These are phyloP conservation scores for Malthinus seriepunctatus DNA, from an alignment of 2,888 invertebrate species.

Conservation along the genomic window DNA sequence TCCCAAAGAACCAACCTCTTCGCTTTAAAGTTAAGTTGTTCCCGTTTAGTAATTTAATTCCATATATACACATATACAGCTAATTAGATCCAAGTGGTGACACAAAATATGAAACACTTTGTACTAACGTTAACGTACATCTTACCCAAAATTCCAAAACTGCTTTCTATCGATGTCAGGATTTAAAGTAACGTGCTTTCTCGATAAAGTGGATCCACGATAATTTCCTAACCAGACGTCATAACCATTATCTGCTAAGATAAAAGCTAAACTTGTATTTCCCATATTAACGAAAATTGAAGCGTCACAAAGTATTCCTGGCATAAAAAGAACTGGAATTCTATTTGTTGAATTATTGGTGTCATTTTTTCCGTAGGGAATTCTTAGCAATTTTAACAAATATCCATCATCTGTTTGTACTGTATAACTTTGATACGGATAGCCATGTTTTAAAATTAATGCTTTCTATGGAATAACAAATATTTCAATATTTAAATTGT, in stretches of 20 bases:
- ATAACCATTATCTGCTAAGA: conserved; percentile 9
- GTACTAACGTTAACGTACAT: too few species aligned
- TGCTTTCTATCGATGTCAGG: not conserved
- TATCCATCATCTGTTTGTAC: conserved; percentile 55
- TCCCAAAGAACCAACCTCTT: too few species aligned
- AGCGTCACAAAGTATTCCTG: too few species aligned
- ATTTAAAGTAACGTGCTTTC: not conserved
- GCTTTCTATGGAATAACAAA: conserved; percentile 46
- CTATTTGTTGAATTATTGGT: too few species aligned
- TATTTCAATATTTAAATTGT: too few species aligned
- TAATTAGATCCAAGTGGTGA: too few species aligned
- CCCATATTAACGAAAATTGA: not conserved
- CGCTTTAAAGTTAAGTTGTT: too few species aligned
- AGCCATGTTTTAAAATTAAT: conserved; percentile 50
- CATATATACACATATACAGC: too few species aligned
- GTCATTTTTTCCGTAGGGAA: conserved; percentile 33
- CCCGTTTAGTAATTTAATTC: too few species aligned
- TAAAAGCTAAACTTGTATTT: not conserved
- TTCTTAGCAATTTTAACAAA: conserved; percentile 51
- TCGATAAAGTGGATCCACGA: conserved; percentile 8
- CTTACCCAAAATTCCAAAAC: conserved; percentile 3
- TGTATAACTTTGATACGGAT: conserved; percentile 50
- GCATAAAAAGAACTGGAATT: too few species aligned
- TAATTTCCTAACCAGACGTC: conserved; percentile 11
- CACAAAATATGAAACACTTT: too few species aligned